Percentiles rank a stretch among this genome's conserved stretches.
Evolutionary conservation across 2,888 invertebrate species (phyloP).

Genomic region (Euzophera pinguis): DNA sequence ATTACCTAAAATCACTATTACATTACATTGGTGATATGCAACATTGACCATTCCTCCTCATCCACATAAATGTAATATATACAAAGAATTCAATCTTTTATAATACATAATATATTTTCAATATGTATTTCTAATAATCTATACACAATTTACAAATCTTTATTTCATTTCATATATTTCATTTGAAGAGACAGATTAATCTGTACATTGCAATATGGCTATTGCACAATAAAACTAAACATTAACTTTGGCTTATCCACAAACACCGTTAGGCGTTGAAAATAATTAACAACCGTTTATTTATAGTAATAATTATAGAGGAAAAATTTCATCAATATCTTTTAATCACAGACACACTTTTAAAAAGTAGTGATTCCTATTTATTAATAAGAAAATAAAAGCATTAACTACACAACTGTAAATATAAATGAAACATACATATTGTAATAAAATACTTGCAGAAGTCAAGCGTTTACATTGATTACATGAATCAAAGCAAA

Average conservation of each 20-base stretch:
- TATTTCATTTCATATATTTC: conserved; percentile 50
- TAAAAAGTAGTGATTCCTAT: background rate
- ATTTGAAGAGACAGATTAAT: conserved; percentile 54
- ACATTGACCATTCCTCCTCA: conserved; percentile 41
- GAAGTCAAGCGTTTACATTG: too few species aligned
- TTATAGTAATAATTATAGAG: conserved; percentile 24
- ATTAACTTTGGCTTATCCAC: conserved; percentile 77
- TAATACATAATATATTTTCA: conserved; percentile 31
- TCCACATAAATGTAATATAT: conserved; percentile 52
- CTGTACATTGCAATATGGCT: conserved; percentile 75
- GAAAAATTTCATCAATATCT: conserved; percentile 35
- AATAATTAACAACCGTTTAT: conserved; percentile 38
- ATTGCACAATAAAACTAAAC: conserved; percentile 75
- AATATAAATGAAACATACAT: background rate
- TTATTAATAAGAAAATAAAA: conserved; percentile 12
- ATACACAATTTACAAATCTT: conserved; percentile 74
- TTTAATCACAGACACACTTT: conserved; percentile 36
- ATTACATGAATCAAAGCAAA: background rate
- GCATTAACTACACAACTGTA: conserved; percentile 9
- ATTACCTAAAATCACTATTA: conserved; percentile 10
- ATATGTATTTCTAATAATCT: conserved; percentile 47
- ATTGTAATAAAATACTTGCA: background rate
- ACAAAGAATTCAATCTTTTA: conserved; percentile 26
- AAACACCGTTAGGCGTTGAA: conserved; percentile 53
- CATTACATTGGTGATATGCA: conserved; percentile 38